These are phyloP conservation scores for Macrotrachela quadricornifera DNA, from an alignment of 1,140 invertebrate species.

Conservation along the genomic window DNA sequence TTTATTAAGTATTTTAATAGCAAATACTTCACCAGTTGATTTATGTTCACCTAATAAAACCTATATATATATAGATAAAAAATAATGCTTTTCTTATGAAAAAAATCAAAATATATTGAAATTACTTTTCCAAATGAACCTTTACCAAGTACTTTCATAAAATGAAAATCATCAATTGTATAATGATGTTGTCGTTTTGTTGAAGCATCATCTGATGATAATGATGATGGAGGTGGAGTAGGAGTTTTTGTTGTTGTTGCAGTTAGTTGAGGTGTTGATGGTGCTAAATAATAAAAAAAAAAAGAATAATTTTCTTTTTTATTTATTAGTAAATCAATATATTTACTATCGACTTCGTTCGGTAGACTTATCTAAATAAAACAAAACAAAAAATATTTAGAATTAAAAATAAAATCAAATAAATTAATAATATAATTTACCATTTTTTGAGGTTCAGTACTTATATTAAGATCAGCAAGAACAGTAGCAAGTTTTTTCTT, in stretches of 20 bases:
- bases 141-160: conserved; percentile 94
- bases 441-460: conserved; percentile 48
- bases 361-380: no score
- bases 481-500: conserved; percentile 83
- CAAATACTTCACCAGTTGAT: conserved; percentile 80
- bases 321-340: no score
- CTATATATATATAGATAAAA: not conserved
- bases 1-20: conserved; percentile 94
- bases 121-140: conserved; percentile 86
- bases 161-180: conserved; percentile 58
- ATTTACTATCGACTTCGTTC: no score
- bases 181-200: not conserved
- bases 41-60: conserved; percentile 78
- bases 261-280: no score
- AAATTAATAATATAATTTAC: conserved; percentile 16
- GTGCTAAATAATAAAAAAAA: no score
- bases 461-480: conserved; percentile 67
- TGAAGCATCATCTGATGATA: no score
- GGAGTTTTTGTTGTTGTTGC: no score
- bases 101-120: not conserved
- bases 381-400: not conserved
- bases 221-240: no score
- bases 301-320: no score
- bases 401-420: conserved; percentile 8
- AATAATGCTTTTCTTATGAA: not conserved